Conservation (phyloP, 1,140 invertebrate genomes). For the Theocolax elegans region DNA sequence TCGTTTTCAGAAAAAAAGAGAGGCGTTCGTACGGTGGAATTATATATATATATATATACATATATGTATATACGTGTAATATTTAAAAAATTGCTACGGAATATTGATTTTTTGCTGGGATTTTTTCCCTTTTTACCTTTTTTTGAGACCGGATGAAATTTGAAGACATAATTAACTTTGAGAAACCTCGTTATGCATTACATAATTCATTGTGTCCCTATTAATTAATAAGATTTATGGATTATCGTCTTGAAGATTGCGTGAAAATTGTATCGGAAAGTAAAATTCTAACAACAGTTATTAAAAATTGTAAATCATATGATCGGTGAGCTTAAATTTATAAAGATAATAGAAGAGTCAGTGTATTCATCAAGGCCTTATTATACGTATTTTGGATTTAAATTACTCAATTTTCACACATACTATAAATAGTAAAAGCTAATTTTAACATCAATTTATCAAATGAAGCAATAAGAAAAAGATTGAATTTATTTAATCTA, state of each 20-base stretch:
- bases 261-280: conserved; percentile 16
- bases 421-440: too few relatives aligned
- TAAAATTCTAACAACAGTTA: not conserved
- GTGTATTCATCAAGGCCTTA: too few relatives aligned
- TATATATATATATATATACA: too few relatives aligned
- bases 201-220: not conserved
- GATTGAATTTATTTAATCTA: too few relatives aligned
- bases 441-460: not conserved
- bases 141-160: not conserved
- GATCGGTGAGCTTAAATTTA: too few relatives aligned
- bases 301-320: conserved; percentile 1
- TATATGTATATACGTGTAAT: not conserved
- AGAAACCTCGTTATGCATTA: conserved; percentile 24
- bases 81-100: conserved; percentile 13
- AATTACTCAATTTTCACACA: too few relatives aligned
- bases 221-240: conserved; percentile 21
- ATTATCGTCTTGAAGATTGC: not conserved
- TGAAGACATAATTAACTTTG: conserved; percentile 42
- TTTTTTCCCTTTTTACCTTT: too few relatives aligned
- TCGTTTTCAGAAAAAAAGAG: conserved; percentile 23
- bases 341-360: too few relatives aligned
- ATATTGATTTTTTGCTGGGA: conserved; percentile 34
- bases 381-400: too few relatives aligned
- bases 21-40: not conserved
- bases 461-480: not conserved